Evolutionary conservation across 2,797 vertebrate genomes (phyloP), one percentile per base, ranked within the genome.

Genomic region (Psittacula derbiana): DNA sequence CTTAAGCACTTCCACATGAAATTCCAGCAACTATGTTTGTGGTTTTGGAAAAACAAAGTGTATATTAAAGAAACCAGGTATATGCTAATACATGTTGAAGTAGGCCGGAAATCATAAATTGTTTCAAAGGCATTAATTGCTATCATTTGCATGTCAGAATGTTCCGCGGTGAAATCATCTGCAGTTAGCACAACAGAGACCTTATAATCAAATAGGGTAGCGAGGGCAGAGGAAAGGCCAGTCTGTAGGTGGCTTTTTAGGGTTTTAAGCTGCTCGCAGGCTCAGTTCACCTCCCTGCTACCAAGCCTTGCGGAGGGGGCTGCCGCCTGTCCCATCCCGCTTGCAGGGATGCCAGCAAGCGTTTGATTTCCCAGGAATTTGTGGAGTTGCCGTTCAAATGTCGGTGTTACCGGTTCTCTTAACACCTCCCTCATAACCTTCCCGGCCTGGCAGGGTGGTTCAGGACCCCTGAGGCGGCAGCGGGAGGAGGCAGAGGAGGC

Each of bases 1-100:
- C 98, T 99, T 99, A 99, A 99, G 99, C 99, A 98, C 99, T 99
- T 99, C 99, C 99, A 99, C 99, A 99, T 99, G 98, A 99, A 98
- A 98, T 98, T 98, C 98, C 98, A 98, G 97, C 96, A 98, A 97
- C 96, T 97, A 97, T 98, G 98, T 98, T 98, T 98, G 97, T 97
- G 98, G 98, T 98, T 98, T 98, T 98, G 96, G 97, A 97, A 98
- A 98, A 98, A 98, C 98, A 98, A 98, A 98, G 98, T 98, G 96
- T 98, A 98, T 98, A 98, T 98, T 98, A 98, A 98, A 98, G 97
- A 97, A 98, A 98, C 98, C 98, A 98, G 98, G 97, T 98, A 97
- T 98, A 98, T 97, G 98, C 98, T 98, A 98, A 98, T 98, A 98
- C 97, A 97, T 88, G 98, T 97, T 95, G 92, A 93, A 97, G 96